Percentiles rank a stretch among this genome's conserved stretches.
Evolutionary conservation across 92 coral and sea anemone species (phyloP).

Genomic region (Parazoanthus swiftii): DNA sequence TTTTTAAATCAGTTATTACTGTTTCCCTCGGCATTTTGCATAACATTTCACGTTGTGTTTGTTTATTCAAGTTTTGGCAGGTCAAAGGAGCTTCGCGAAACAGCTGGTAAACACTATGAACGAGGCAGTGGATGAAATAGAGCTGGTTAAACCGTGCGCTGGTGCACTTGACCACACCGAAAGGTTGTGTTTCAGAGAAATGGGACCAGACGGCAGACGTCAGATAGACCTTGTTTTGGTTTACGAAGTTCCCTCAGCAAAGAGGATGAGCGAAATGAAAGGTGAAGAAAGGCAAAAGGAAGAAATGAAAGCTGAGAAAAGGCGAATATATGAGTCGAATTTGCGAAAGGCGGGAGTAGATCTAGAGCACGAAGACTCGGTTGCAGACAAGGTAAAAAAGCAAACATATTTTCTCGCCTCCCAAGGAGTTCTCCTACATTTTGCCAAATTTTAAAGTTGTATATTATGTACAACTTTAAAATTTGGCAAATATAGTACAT

Average conservation of each 20-base stretch:
- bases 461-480: too few relatives aligned
- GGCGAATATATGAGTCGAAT: background rate
- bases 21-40: too few relatives aligned
- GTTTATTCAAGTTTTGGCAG: too few relatives aligned
- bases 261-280: slow-evolving; percentile 3
- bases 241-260: background rate
- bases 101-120: too few relatives aligned
- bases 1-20: too few relatives aligned
- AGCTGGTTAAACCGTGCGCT: background rate
- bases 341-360: slow-evolving; percentile 27
- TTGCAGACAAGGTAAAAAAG: background rate
- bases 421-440: too few relatives aligned
- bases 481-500: too few relatives aligned
- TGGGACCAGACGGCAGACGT: background rate
- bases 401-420: too few relatives aligned
- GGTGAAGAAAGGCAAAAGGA: background rate
- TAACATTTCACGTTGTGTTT: too few relatives aligned
- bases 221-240: slow-evolving; percentile 28
- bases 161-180: background rate
- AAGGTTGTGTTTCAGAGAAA: slow-evolving; percentile 18
- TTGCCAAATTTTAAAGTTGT: too few relatives aligned
- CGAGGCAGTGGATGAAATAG: slow-evolving; percentile 7
- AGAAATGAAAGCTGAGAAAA: background rate
- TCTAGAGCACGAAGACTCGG: slow-evolving; percentile 16
- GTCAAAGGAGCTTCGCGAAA: too few relatives aligned